These are phyloP conservation scores for Leptodactylus fuscus DNA, from an alignment of 2,113 vertebrate species.

Conservation along the genomic window DNA sequence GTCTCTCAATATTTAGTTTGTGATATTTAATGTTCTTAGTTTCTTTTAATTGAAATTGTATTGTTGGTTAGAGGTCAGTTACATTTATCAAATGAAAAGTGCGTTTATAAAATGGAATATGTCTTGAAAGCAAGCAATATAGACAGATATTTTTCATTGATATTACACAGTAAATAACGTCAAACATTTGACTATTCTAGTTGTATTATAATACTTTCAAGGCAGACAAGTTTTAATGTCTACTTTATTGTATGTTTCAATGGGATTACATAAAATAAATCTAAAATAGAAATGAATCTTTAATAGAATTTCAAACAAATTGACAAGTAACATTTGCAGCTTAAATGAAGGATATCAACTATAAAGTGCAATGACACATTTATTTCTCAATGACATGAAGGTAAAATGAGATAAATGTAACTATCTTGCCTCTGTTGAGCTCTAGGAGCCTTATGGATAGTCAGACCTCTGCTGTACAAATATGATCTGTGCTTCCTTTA, in stretches of 20 bases:
- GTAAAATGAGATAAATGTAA: background rate
- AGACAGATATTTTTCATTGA: too few species aligned
- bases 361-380: background rate
- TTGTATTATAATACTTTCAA: background rate
- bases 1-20: background rate
- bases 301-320: background rate
- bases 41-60: background rate
- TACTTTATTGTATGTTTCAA: conserved; percentile 31
- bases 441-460: background rate
- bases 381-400: background rate
- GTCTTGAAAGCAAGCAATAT: too few species aligned
- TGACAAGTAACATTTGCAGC: background rate
- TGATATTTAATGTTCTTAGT: background rate
- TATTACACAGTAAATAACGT: too few species aligned
- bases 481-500: background rate
- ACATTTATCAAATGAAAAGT: too few species aligned
- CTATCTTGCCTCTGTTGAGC: background rate
- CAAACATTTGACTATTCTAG: too few species aligned
- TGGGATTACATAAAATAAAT: background rate
- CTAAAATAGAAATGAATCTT: background rate
- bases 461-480: background rate
- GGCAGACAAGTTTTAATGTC: background rate
- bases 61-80: too few species aligned
- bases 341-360: conserved; percentile 4
- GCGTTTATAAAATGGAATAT: too few species aligned